phyloP scores from a whole-genome alignment of 1,140 invertebrate species.

The Globodera ellingtonae region DNA sequence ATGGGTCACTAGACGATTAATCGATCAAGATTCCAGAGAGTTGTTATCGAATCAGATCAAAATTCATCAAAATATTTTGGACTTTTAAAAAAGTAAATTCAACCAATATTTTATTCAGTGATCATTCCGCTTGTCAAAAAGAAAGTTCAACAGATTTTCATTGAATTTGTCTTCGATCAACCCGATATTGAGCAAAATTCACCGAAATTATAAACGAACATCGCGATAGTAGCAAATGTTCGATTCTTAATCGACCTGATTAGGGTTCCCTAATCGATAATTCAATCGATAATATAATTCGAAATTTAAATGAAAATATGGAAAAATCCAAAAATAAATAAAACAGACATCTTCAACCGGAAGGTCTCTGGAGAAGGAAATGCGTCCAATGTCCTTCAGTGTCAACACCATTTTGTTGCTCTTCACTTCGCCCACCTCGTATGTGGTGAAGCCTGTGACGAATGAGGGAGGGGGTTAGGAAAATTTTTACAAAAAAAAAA shows the following conservation, averaged over 20 bases:
- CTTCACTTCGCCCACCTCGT: conserved; percentile 61
- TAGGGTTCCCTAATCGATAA: too few species aligned
- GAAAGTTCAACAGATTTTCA: too few species aligned
- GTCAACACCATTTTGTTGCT: conserved; percentile 58
- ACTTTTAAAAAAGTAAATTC: neutral
- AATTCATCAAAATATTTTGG: neutral
- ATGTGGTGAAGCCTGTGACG: conserved; percentile 63
- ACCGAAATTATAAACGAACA: too few species aligned
- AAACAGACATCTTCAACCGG: conserved; percentile 63
- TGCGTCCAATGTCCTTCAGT: conserved; percentile 64
- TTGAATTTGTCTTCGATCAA: too few species aligned
- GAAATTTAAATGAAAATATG: too few species aligned
- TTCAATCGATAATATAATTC: neutral
- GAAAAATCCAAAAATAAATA: conserved; percentile 1
- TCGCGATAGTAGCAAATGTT: too few species aligned
- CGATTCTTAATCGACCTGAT: too few species aligned
- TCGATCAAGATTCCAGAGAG: neutral
- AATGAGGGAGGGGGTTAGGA: neutral
- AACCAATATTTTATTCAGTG: too few species aligned
- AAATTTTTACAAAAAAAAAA: conserved; percentile 23
- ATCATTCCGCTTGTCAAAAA: too few species aligned
- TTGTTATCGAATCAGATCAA: neutral
- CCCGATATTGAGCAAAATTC: too few species aligned
- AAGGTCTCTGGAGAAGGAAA: conserved; percentile 63
- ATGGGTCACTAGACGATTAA: neutral